Evolutionary conservation across 30 jellyfish, hydroid and myxozoan species (phyloP), one percentile per base, ranked within the genome.

Genomic region (Catostylus mosaicus): DNA sequence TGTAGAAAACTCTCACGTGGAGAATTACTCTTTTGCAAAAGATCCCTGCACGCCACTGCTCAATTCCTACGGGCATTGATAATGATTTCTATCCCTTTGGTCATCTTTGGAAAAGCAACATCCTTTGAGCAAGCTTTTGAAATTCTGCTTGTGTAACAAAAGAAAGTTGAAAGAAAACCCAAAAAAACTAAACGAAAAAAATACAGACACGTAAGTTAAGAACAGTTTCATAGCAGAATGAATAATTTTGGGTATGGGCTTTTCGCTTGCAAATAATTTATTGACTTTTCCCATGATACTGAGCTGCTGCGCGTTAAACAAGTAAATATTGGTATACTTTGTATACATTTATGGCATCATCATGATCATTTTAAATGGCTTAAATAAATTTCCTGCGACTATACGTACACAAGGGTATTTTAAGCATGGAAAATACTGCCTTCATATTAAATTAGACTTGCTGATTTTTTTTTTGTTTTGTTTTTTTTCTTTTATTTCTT

Each of bases 1-100:
- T 18, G 56, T 2, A n/a, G 67, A 22, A 19, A 69, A 32, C 57
- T 9, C 14, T 65, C 57, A 1, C 77, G n/a, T 16, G 34, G 57
- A 65, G 77, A 24, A 24, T 29, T 40, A 47, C 45, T 2, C 45
- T 38, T 69, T 46, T 46, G 31, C 61, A 36, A 12, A 46, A 47
- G 45, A 69, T 45, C 26, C 82, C 82, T 69, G 82, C 67, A 69
- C 67, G 67, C 82, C 82, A 38, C 12, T 46, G 46, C 46, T 5
- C 45, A 46, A 69, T 8, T 69, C 67, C 82, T 69, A 69, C 45
- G 67, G 67, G 82, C 82, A 69, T 69, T 50, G 82, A 47, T 24
- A 69, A 22, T 26, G 19, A 40, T 4, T 0, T 22, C 24, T 20
- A 45, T 69, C 82, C 26, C 45, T 69, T 69, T 69, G 82, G 82